Conservation (phyloP, 2,797 vertebrate genomes). For the Oceanodroma leucorhoa region DNA sequence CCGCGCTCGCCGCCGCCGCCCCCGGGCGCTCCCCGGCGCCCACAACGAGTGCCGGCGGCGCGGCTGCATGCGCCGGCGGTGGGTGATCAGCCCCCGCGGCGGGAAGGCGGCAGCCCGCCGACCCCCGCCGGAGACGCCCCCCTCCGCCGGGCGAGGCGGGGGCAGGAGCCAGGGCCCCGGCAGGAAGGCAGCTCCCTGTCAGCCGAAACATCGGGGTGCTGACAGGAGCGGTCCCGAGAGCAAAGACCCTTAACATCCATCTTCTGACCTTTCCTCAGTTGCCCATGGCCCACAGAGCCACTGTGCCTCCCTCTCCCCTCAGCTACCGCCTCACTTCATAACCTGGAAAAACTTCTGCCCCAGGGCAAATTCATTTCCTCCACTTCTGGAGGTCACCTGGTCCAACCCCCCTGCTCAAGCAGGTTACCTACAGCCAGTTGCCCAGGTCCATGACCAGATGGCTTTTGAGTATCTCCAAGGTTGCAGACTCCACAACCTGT, state of each 20-base stretch:
- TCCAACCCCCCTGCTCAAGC: neutral
- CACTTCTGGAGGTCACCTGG: neutral
- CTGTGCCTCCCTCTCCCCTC: neutral
- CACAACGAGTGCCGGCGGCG: constrained; percentile 25
- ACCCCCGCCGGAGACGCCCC: neutral
- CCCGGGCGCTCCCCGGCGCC: neutral
- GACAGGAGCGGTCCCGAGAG: rapidly evolving
- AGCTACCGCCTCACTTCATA: neutral
- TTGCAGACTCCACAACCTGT: neutral
- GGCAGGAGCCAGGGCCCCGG: no score
- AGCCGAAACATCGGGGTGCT: rapidly evolving
- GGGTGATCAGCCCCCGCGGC: neutral
- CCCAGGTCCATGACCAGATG: neutral
- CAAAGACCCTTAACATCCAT: rapidly evolving
- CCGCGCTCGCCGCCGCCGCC: neutral
- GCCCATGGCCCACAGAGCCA: rapidly evolving
- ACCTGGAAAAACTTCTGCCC: neutral
- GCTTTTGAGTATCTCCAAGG: neutral
- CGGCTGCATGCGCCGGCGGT: neutral
- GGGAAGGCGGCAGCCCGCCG: neutral
- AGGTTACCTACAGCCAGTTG: neutral
- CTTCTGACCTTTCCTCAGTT: neutral
- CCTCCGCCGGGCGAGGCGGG: neutral
- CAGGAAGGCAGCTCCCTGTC: no score
- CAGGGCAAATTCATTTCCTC: neutral